These are phyloP conservation scores for Benthosema pterotum DNA, from an alignment of 2,797 vertebrate genomes.

Conservation along the genomic window DNA sequence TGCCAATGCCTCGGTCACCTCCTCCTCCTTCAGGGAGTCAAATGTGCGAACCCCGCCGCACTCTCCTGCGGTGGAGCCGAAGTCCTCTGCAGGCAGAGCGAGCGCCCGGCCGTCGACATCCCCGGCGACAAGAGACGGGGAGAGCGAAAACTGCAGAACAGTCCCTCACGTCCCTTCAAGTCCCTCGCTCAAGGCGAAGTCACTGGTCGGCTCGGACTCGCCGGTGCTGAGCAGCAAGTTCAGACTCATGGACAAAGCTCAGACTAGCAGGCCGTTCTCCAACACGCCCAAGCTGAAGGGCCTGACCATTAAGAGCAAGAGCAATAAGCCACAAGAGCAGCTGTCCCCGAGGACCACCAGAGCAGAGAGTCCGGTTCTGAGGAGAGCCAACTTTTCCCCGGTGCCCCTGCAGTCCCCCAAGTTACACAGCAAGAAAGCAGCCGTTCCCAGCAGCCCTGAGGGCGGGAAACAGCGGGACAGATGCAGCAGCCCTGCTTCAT, in stretches of 20 bases:
- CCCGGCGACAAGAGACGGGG: slow-evolving; percentile 56
- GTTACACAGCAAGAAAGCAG: slow-evolving; percentile 61
- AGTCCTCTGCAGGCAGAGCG: slow-evolving; percentile 20
- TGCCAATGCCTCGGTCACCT: slow-evolving; percentile 26
- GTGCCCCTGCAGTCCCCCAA: slow-evolving; percentile 68
- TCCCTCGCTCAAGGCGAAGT: slow-evolving; percentile 48
- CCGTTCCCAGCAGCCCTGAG: slow-evolving; percentile 57
- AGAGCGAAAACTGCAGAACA: slow-evolving; percentile 68
- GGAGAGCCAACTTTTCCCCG: slow-evolving; percentile 68
- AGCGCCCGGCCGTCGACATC: slow-evolving; percentile 27
- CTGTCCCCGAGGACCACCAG: slow-evolving; percentile 42
- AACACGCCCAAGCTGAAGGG: slow-evolving; percentile 82
- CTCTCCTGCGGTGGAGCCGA: slow-evolving; percentile 29
- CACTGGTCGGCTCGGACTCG: slow-evolving; percentile 60
- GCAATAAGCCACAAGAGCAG: slow-evolving; percentile 70
- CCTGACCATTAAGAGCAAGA: slow-evolving; percentile 82
- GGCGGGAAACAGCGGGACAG: slow-evolving; percentile 45
- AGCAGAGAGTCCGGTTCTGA: slow-evolving; percentile 59
- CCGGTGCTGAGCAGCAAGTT: slow-evolving; percentile 64
- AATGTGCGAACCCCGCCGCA: slow-evolving; percentile 19
- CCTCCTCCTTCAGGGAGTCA: slow-evolving; percentile 36
- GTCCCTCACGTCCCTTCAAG: slow-evolving; percentile 53
- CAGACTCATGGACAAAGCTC: slow-evolving; percentile 71
- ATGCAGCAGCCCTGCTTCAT: slow-evolving; percentile 20
- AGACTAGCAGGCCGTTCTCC: slow-evolving; percentile 71